Conservation (phyloP, 2,113 vertebrate species). For the Rhynchopsitta pachyrhyncha region DNA sequence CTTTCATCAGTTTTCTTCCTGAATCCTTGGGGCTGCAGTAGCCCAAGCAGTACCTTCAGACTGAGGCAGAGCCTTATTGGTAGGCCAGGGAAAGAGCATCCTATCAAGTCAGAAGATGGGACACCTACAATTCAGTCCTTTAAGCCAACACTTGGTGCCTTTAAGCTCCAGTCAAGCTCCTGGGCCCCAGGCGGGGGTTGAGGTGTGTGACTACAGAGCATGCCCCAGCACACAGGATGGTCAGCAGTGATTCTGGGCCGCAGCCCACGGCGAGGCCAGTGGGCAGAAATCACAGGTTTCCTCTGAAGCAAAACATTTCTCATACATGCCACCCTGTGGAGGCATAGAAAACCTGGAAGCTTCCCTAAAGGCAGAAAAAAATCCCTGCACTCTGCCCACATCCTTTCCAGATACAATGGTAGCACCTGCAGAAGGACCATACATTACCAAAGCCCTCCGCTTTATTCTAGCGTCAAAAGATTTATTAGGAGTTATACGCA, state of each 20-base stretch:
- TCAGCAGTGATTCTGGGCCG: neutral
- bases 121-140: neutral
- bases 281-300: neutral
- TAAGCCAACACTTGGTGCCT: neutral
- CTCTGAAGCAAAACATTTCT: neutral
- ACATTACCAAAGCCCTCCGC: neutral
- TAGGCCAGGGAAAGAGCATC: neutral
- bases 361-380: neutral
- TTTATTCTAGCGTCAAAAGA: neutral
- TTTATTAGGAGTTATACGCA: neutral
- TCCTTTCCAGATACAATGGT: neutral
- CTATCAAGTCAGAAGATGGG: neutral
- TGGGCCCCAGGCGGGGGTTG: neutral
- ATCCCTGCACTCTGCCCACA: neutral
- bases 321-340: fast-evolving
- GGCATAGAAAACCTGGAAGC: neutral
- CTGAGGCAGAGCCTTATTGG: fast-evolving
- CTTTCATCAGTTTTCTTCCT: neutral
- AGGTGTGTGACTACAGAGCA: neutral
- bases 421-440: neutral
- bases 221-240: fast-evolving
- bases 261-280: neutral
- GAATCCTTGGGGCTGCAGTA: neutral
- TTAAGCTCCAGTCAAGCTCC: neutral
- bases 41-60: neutral